Evolutionary conservation across 2,888 invertebrate genomes (phyloP).

Genomic region (Scrobipalpa atriplicella): DNA sequence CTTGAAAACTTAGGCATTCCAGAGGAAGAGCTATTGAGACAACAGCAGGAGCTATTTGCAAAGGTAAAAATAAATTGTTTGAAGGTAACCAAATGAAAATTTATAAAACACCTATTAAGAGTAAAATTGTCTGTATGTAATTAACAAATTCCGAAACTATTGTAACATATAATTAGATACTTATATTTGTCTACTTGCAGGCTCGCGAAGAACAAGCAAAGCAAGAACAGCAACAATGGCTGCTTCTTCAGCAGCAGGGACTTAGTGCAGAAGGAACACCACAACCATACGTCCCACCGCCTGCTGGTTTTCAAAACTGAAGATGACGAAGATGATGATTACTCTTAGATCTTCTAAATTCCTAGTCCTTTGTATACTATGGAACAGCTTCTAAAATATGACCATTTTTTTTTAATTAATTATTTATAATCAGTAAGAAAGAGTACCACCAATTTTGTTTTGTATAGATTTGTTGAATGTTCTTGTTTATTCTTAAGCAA

Average conservation of each 20-base stretch:
- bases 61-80: constrained; percentile 77
- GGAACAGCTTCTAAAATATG: too few relatives aligned
- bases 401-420: too few relatives aligned
- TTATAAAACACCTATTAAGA: too few relatives aligned
- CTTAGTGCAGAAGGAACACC: constrained; percentile 62
- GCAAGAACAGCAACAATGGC: constrained; percentile 96
- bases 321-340: constrained; percentile 80
- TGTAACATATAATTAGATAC: too few relatives aligned
- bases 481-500: not conserved
- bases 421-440: not conserved
- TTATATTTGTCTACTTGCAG: constrained; percentile 43
- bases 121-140: too few relatives aligned
- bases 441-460: constrained; percentile 4
- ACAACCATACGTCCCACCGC: constrained; percentile 71
- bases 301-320: constrained; percentile 62
- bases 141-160: too few relatives aligned
- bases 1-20: constrained; percentile 99
- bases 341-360: constrained; percentile 54
- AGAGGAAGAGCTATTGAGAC: constrained; percentile 97
- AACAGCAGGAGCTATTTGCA: constrained; percentile 99
- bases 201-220: constrained; percentile 96
- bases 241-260: constrained; percentile 87
- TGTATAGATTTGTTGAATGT: not conserved
- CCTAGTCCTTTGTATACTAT: not conserved
- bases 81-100: too few relatives aligned